Conservation (phyloP, 2,113 vertebrate genomes). For the Paradoxurus hermaphroditus region DNA sequence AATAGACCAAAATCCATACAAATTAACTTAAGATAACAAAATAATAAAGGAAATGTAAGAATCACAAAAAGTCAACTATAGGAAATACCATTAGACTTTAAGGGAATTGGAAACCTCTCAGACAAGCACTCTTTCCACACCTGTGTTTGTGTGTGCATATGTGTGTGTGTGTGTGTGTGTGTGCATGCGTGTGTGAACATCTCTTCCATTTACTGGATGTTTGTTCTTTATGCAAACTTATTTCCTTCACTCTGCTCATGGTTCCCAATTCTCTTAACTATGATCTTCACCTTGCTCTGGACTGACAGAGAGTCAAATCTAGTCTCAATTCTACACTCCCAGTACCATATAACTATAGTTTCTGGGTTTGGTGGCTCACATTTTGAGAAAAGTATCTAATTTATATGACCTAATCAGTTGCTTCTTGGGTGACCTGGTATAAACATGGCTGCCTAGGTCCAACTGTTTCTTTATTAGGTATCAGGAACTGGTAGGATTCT, state of each 20-base stretch:
- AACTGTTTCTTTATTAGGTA: not conserved
- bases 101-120: not conserved
- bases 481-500: not conserved
- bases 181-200: not conserved
- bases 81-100: not conserved
- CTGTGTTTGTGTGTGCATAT: not conserved
- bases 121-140: not conserved
- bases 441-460: not conserved
- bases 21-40: not conserved
- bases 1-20: not conserved
- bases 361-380: not conserved
- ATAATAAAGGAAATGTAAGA: not conserved
- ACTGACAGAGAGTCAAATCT: not conserved
- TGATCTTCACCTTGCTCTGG: not conserved
- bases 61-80: not conserved
- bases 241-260: not conserved
- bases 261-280: not conserved
- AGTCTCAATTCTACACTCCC: not conserved
- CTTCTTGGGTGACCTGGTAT: not conserved
- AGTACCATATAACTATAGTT: not conserved
- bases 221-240: not conserved
- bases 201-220: not conserved
- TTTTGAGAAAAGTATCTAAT: not conserved
- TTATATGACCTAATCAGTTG: not conserved
- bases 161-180: not conserved